Evolutionary conservation across 2,113 vertebrate genomes (phyloP).

Genomic region (Poeciliopsis turrubarensis): DNA sequence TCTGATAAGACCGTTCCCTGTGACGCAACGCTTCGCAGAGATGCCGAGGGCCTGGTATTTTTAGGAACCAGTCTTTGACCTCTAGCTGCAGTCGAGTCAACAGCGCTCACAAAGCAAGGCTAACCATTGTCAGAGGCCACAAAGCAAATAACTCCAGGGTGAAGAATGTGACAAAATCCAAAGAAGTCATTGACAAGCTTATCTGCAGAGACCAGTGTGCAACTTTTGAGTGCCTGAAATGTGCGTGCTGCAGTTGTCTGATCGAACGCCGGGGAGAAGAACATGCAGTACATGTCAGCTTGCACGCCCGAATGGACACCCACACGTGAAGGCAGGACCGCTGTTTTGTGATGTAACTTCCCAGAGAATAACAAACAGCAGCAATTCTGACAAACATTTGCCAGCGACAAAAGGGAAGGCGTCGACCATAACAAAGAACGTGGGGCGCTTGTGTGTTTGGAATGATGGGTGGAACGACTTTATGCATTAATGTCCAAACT

Average conservation of each 20-base stretch:
- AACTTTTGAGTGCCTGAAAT: background rate
- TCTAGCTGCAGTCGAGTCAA: conserved; percentile 57
- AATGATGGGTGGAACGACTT: conserved; percentile 18
- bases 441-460: conserved; percentile 32
- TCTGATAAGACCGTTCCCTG: conserved; percentile 69
- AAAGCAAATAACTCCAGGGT: conserved; percentile 30
- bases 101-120: conserved; percentile 47
- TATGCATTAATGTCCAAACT: conserved; percentile 30
- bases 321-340: conserved; percentile 31
- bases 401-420: conserved; percentile 69
- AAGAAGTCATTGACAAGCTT: conserved; percentile 9
- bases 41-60: conserved; percentile 64
- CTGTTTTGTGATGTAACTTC: conserved; percentile 34
- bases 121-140: conserved; percentile 34
- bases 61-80: conserved; percentile 74
- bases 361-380: conserved; percentile 49
- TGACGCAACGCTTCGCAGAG: conserved; percentile 71
- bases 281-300: conserved; percentile 10
- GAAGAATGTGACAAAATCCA: conserved; percentile 11
- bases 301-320: conserved; percentile 28
- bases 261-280: conserved; percentile 17
- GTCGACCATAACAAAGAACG: conserved; percentile 62
- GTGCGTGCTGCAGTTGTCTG: background rate
- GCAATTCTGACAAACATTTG: conserved; percentile 50
- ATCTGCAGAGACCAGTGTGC: background rate